These are phyloP conservation scores for Glomeris maerens DNA, from an alignment of 1,140 invertebrate genomes.

Conservation along the genomic window DNA sequence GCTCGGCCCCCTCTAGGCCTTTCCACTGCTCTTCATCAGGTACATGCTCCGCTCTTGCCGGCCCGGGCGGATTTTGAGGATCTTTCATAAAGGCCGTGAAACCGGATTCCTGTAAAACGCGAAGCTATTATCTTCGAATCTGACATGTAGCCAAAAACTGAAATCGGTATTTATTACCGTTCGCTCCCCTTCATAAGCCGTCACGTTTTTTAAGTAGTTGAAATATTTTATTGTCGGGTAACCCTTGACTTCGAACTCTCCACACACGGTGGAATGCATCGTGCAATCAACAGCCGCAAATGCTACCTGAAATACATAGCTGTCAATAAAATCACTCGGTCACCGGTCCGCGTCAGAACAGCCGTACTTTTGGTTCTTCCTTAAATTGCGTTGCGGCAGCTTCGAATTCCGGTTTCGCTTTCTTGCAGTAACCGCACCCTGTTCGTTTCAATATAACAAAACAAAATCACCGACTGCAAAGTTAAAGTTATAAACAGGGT, in stretches of 20 bases:
- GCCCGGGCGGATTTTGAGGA: conserved; percentile 35
- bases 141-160: neutral
- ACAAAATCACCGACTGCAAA: conserved; percentile 16
- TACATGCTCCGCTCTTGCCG: conserved; percentile 19
- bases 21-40: conserved; percentile 32
- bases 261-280: conserved; percentile 44
- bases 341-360: neutral
- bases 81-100: conserved; percentile 51
- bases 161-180: conserved; percentile 37
- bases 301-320: conserved; percentile 37
- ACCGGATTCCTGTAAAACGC: conserved; percentile 38
- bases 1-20: conserved; percentile 30
- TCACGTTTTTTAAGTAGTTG: conserved; percentile 58
- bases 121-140: conserved; percentile 4
- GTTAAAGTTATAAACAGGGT: neutral
- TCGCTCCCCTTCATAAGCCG: conserved; percentile 54
- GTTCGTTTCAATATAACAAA: too few species aligned
- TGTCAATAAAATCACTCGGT: conserved; percentile 3
- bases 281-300: conserved; percentile 78
- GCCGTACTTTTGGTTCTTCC: conserved; percentile 33
- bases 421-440: conserved; percentile 88
- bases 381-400: conserved; percentile 56
- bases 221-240: conserved; percentile 82
- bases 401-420: conserved; percentile 68
- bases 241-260: conserved; percentile 53